phyloP scores from a whole-genome alignment of 2,113 vertebrate species.

The Penelope pileata region DNA sequence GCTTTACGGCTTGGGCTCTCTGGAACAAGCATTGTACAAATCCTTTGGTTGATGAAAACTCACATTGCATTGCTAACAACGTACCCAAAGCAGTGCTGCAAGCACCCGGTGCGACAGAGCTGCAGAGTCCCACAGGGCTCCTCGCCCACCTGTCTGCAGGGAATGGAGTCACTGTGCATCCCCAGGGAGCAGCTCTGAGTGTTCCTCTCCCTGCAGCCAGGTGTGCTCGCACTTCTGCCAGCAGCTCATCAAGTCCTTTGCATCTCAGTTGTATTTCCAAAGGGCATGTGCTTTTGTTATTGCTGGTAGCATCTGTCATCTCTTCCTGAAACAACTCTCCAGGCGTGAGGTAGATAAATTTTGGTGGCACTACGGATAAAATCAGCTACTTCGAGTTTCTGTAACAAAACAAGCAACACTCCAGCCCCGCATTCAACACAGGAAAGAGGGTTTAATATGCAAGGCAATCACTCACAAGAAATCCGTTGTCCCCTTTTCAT shows the following conservation, averaged over 20 bases:
- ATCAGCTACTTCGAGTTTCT: background rate
- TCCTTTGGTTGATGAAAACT: background rate
- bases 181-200: background rate
- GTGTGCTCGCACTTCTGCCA: background rate
- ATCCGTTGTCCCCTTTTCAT: background rate
- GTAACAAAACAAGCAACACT: background rate
- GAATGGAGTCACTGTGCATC: background rate
- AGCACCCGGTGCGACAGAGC: background rate
- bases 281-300: background rate
- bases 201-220: background rate
- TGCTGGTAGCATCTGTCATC: background rate
- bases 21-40: fast-evolving
- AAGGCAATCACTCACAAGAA: background rate
- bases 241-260: background rate
- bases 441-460: background rate
- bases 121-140: background rate
- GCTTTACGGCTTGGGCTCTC: background rate
- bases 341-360: background rate
- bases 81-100: background rate
- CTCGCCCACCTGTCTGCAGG: background rate
- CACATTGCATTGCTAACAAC: background rate
- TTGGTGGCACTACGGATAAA: background rate
- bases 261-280: background rate
- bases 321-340: background rate
- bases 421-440: background rate